Evolutionary conservation across 2,888 invertebrate genomes (phyloP).

Genomic region (Lottia gigantea): DNA sequence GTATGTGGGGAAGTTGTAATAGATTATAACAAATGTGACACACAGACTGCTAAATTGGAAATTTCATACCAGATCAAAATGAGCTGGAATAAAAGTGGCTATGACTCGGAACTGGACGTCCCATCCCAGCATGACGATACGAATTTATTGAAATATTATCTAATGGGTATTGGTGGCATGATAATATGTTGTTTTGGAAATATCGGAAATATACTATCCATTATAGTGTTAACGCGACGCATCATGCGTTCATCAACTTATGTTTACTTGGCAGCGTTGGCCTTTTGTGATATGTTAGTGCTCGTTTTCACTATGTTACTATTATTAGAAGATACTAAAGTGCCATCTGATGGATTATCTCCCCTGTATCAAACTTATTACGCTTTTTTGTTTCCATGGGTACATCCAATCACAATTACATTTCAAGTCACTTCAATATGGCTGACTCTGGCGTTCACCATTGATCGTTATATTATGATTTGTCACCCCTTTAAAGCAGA

Average conservation of each 20-base stretch:
- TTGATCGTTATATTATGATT: constrained; percentile 68
- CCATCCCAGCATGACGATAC: constrained; percentile 17
- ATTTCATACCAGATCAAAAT: too few species aligned
- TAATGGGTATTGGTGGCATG: constrained; percentile 64
- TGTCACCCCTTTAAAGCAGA: constrained; percentile 67
- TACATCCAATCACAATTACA: constrained; percentile 63
- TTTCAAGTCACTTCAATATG: constrained; percentile 66
- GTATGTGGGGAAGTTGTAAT: too few species aligned
- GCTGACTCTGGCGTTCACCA: constrained; percentile 66
- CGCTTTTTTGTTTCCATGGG: constrained; percentile 59
- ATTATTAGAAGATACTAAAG: constrained; percentile 55
- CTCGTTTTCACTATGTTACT: constrained; percentile 59
- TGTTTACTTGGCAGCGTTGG: constrained; percentile 64
- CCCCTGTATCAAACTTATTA: constrained; percentile 43
- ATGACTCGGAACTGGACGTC: not conserved
- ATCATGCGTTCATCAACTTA: constrained; percentile 65
- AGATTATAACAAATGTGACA: too few species aligned
- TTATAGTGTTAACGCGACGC: constrained; percentile 60
- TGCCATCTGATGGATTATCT: constrained; percentile 36
- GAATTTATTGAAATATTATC: constrained; percentile 55
- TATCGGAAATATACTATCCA: constrained; percentile 63
- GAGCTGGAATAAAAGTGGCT: too few species aligned
- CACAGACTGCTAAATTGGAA: too few species aligned
- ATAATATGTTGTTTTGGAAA: constrained; percentile 63
- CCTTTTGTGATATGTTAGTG: constrained; percentile 64